Percentiles rank a stretch among this genome's conserved stretches.
These are phyloP conservation scores for Virgularia gustaviana DNA, from an alignment of 92 coral and sea anemone species.

Conservation along the genomic window DNA sequence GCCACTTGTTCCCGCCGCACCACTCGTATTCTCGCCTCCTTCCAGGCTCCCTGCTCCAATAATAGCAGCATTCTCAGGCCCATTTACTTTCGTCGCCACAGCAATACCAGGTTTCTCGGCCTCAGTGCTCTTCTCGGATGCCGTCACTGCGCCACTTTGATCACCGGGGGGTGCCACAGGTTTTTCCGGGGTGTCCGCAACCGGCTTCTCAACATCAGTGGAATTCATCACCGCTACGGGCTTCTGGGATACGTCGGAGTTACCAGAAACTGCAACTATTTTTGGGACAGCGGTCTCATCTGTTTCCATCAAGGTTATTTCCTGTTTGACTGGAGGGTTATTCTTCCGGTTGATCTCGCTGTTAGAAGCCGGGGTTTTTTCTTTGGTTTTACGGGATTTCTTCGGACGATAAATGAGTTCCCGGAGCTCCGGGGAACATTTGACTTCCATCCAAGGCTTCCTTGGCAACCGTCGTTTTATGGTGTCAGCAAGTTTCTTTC, in stretches of 20 bases:
- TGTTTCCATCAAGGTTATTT: not conserved
- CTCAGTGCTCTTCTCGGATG: not conserved
- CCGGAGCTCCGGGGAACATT: constrained; percentile 73
- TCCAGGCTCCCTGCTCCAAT: not conserved
- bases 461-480: constrained; percentile 71
- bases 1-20: not conserved
- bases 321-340: not conserved
- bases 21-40: not conserved
- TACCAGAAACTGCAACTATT: too few relatives aligned
- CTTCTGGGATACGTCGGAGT: not conserved
- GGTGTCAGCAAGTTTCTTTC: constrained; percentile 62
- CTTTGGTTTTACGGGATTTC: constrained; percentile 37
- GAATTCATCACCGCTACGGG: constrained; percentile 55
- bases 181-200: too few relatives aligned
- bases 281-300: too few relatives aligned
- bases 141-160: too few relatives aligned
- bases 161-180: too few relatives aligned
- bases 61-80: not conserved
- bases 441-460: constrained; percentile 87
- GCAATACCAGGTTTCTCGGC: not conserved
- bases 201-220: too few relatives aligned
- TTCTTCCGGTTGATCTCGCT: not conserved
- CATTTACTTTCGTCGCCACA: not conserved
- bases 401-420: constrained; percentile 60
- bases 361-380: constrained; percentile 23